A percentile compares a stretch with the other conserved stretches of the same genome.
Conservation (phyloP, 2,888 invertebrate species). For the Gastrophysa polygoni region DNA sequence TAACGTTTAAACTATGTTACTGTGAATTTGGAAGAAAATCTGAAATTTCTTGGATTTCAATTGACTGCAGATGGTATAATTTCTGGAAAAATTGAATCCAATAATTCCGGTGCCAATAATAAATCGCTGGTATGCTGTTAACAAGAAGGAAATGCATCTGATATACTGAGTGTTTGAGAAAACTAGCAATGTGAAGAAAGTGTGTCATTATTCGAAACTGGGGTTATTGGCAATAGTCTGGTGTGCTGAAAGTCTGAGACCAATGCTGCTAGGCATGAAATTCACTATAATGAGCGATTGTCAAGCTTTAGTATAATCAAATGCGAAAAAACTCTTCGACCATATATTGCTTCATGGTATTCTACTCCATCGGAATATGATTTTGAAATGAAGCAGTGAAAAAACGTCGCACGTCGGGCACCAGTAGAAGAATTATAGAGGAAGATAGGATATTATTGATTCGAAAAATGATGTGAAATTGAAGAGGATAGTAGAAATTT, state of each 20-base stretch:
- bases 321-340: slow-evolving; percentile 38
- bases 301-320: slow-evolving; percentile 40
- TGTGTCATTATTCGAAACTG: slow-evolving; percentile 40
- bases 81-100: too few species aligned
- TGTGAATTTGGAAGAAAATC: neutral
- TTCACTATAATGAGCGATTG: slow-evolving; percentile 45
- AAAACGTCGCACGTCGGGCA: slow-evolving; percentile 26
- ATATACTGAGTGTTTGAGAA: neutral
- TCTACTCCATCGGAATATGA: slow-evolving; percentile 35
- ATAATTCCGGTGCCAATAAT: neutral
- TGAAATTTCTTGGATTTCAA: slow-evolving; percentile 9
- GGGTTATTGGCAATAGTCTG: slow-evolving; percentile 43
- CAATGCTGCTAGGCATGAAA: slow-evolving; percentile 38
- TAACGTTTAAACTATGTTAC: neutral
- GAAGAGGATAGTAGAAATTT: too few species aligned
- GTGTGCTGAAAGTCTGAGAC: slow-evolving; percentile 35
- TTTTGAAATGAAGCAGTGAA: slow-evolving; percentile 34
- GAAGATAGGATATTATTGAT: neutral
- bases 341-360: slow-evolving; percentile 40
- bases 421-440: slow-evolving; percentile 24
- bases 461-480: too few species aligned
- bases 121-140: neutral
- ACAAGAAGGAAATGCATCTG: neutral
- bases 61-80: neutral
- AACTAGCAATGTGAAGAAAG: neutral